Percentiles rank a stretch among this genome's conserved stretches.
These are phyloP conservation scores for Monochamus alternatus DNA, from an alignment of 2,888 invertebrate genomes.

Conservation along the genomic window DNA sequence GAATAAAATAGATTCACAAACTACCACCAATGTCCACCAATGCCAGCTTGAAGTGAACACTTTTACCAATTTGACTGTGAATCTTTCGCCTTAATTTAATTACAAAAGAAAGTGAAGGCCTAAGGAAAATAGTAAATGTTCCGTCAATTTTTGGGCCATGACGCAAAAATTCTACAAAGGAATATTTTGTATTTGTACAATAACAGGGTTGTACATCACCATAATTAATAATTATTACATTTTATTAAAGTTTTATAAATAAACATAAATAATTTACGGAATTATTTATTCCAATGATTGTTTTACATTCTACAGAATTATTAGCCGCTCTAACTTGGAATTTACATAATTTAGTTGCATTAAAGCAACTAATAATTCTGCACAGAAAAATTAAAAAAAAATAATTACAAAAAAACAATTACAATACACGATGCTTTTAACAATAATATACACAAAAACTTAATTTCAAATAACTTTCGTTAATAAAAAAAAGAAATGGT, in stretches of 20 bases:
- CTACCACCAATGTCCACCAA: neutral
- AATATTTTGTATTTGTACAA: conserved; percentile 62
- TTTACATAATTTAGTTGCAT: conserved; percentile 43
- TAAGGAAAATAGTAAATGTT: conserved; percentile 37
- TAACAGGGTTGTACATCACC: conserved; percentile 58
- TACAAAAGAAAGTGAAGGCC: neutral
- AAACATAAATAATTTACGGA: conserved; percentile 58
- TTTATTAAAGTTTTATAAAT: conserved; percentile 54
- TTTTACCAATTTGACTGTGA: neutral
- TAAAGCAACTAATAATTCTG: conserved; percentile 48
- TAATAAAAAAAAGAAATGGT: conserved; percentile 45
- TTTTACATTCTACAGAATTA: conserved; percentile 54
- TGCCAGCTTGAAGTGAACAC: conserved; percentile 7
- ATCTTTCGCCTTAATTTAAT: neutral
- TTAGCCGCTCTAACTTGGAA: conserved; percentile 53
- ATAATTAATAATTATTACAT: conserved; percentile 48
- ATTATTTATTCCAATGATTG: conserved; percentile 52
- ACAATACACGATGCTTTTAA: conserved; percentile 53
- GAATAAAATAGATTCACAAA: conserved; percentile 3
- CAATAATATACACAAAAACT: conserved; percentile 60
- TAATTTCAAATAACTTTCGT: conserved; percentile 57
- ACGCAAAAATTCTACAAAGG: conserved; percentile 48
- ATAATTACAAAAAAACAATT: conserved; percentile 46
- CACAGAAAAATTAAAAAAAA: conserved; percentile 32
- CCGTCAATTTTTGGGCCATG: conserved; percentile 46